Evolutionary conservation across 2,888 invertebrate species (phyloP), one percentile per base, ranked within the genome.

Genomic region (Lordiphosa fenestrarum): DNA sequence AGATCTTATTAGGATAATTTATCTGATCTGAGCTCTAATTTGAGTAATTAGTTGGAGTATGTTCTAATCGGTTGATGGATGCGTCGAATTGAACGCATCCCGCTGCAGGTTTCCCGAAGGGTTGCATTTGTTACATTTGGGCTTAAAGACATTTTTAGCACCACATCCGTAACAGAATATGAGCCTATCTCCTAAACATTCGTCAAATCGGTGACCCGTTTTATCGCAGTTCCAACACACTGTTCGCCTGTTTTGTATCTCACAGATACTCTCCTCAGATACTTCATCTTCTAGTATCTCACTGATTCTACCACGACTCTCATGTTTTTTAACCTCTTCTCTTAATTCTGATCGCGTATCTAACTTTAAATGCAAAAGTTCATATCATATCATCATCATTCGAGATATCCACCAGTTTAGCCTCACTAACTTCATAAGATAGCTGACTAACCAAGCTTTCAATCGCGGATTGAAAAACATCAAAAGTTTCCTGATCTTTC

Each of bases 111-210:
- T 40, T 56, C 10, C 37, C 47, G 36, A 40, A 9, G 52, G 25
- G 25, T 56, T 42, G 5, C 33, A 47, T 35, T 25, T 40, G 6
- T 4, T 10, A 7, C 42, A 52, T 15, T 6, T 19, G 2, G 38
- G 35, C 21, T 61, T 56, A 3, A 35, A 44, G 2, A 25, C 38
- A 13, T 56, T 23, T 5, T 51, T 53, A 4, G 54, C 49, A 3
- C 56, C 56, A 44, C 52, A 52, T 3, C 52, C 52, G 12, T 52
- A 61, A 37, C 52, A 61, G 19, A 54, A 59, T 4, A 55, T 13
- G 12, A 6, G 19, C 3, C 25, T 15, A 4, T 9, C n/a, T 19
- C 25, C 47, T 7, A 52, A 4, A 4, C 58, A 53, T 13, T 37
- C 40, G 10, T 55, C 46, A 21, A 55, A 60, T 30, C 46, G 21